Percentiles rank a stretch among this genome's conserved stretches.
Conservation (phyloP, 2,113 vertebrate genomes). For the Solea senegalensis region DNA sequence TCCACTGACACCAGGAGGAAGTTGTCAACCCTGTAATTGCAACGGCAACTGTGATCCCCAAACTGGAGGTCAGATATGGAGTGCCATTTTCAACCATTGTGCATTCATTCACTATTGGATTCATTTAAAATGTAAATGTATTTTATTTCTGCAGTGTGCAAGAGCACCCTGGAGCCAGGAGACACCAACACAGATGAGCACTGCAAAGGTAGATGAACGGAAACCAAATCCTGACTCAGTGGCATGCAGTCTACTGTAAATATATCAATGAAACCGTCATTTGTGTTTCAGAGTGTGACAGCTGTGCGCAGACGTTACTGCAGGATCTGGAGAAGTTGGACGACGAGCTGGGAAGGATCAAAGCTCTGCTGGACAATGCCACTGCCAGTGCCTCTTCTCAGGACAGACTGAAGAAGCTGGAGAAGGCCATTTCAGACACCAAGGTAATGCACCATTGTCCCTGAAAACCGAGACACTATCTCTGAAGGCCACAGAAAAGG, state of each 20-base stretch:
- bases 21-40: conserved; percentile 89
- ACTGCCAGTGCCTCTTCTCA: conserved; percentile 68
- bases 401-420: conserved; percentile 84
- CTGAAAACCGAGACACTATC: not conserved
- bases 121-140: not conserved
- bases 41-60: conserved; percentile 85
- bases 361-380: conserved; percentile 82
- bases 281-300: conserved; percentile 88
- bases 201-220: conserved; percentile 83
- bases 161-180: conserved; percentile 86
- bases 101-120: not conserved
- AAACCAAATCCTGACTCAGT: not conserved
- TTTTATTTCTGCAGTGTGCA: conserved; percentile 84
- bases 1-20: conserved; percentile 83
- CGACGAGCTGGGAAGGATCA: conserved; percentile 82
- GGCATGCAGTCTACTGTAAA: not conserved
- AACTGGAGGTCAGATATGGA: conserved; percentile 86
- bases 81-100: not conserved
- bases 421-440: conserved; percentile 82
- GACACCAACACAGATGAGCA: conserved; percentile 84
- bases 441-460: conserved; percentile 78
- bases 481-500: not conserved
- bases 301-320: conserved; percentile 89
- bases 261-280: not conserved
- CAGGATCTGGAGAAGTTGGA: conserved; percentile 84